A percentile compares a stretch with the other conserved stretches of the same genome.
phyloP scores from a whole-genome alignment of 35 echinoderm and acorn worm species.

The Chiridota heheva region DNA sequence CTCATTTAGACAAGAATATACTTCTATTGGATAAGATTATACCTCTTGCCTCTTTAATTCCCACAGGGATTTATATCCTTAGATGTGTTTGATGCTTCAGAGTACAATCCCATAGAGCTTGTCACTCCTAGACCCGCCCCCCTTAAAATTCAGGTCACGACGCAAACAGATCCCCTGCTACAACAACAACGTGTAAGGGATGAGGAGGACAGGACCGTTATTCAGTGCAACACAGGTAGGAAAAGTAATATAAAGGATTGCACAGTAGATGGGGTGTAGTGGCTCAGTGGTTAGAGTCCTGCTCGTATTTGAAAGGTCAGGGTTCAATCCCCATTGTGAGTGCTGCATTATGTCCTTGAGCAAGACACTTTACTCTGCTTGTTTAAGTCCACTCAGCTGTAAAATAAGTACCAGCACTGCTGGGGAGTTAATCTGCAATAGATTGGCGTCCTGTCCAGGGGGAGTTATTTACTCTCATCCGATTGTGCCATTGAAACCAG shows the following conservation, averaged over 20 bases:
- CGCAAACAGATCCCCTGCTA: slow-evolving; percentile 67
- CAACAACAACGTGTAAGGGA: slow-evolving; percentile 76
- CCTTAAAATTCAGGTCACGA: slow-evolving; percentile 45
- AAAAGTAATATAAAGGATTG: neutral
- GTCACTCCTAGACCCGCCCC: slow-evolving; percentile 81
- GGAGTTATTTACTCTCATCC: no score
- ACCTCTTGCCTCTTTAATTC: slow-evolving; percentile 11
- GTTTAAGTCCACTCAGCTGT: no score
- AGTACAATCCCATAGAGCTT: slow-evolving; percentile 82
- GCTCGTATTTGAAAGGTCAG: neutral
- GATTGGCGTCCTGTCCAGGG: no score
- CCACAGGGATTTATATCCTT: slow-evolving; percentile 86
- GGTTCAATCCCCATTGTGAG: neutral
- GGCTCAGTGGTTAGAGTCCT: no score
- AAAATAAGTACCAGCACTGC: no score
- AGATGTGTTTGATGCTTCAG: slow-evolving; percentile 71
- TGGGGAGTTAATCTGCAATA: no score
- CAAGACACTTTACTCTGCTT: no score
- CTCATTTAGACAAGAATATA: no score
- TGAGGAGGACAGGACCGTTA: slow-evolving; percentile 74
- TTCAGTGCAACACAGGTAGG: slow-evolving; percentile 87
- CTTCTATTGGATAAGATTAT: neutral
- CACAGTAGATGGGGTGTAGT: no score
- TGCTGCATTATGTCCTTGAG: no score
- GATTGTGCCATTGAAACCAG: no score